phyloP scores from a whole-genome alignment of 1,140 invertebrate genomes.

The Micrasema minimum region DNA sequence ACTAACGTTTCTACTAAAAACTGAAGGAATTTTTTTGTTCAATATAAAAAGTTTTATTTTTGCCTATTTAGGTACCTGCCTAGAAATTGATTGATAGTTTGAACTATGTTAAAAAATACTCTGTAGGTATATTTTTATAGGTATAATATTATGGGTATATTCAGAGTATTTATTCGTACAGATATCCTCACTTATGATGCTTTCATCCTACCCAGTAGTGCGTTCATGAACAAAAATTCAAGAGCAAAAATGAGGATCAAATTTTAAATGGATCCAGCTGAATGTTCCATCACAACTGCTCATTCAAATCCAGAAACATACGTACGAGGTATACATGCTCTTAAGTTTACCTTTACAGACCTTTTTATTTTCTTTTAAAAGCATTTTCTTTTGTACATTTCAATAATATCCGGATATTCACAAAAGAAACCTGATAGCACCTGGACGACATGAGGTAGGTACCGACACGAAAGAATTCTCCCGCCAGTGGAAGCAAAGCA shows the following conservation, averaged over 20 bases:
- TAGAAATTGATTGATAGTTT: too few relatives aligned
- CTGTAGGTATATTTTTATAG: too few relatives aligned
- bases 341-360: constrained; percentile 25
- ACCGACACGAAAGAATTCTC: constrained; percentile 16
- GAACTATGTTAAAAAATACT: too few relatives aligned
- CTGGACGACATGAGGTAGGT: constrained; percentile 31
- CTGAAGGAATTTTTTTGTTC: too few relatives aligned
- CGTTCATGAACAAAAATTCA: neutral
- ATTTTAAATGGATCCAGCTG: constrained; percentile 1
- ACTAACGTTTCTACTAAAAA: too few relatives aligned
- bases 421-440: constrained; percentile 43
- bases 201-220: neutral
- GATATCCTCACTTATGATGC: neutral
- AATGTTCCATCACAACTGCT: neutral
- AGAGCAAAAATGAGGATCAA: neutral
- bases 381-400: constrained; percentile 38
- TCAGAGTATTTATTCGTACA: neutral
- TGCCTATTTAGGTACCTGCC: too few relatives aligned
- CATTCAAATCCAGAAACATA: constrained; percentile 28
- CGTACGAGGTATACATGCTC: neutral
- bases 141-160: too few relatives aligned
- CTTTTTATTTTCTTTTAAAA: constrained; percentile 38
- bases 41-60: too few relatives aligned
- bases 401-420: constrained; percentile 42
- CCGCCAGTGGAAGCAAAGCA: constrained; percentile 6